Base-by-base conservation (phyloP, 1,140 invertebrate genomes). In the Holotrichia oblita region DNA sequence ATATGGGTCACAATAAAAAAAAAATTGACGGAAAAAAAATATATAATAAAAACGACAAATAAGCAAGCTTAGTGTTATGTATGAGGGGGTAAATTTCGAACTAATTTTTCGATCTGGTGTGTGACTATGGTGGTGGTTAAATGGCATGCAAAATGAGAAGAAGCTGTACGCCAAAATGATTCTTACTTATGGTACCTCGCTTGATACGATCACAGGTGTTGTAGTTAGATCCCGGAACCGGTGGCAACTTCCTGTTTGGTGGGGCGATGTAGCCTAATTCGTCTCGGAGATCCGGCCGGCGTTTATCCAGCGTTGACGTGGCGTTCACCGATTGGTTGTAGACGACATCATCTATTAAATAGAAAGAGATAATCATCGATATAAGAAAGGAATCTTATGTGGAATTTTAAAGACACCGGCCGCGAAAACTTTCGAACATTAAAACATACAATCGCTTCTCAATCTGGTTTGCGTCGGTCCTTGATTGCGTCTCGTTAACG, bases 161-260 rank as follows among this genome's bases (percentile, higher is more conserved):
- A 14, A 9, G 61, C 61, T 14, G 75, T 55, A 20, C 41, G 44
- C 44, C 8, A 48, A 74, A 74, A 44, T 55, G 81, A 86, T 88
- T 91, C 94, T 95, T 92, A 95, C 94, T 94, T 91, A 95, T 93
- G 89, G 93, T 95, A 92, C 95, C 95, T 91, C 95, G 91, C 90
- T 97, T 97, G 89, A 97, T 96, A 83, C 95, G 91, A 89, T 97
- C 95, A 88, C 95, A 97, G 34, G 96, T 97, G 87, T 96, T 97
- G 88, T 97, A 97, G 87, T 96, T 96, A 17, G 95, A 96, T 78
- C 95, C 95, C 48, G 95, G 96, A 2, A 97, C 95, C 10, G 95
- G 95, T 8, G 95, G 96, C 61, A 97, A 89, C 87, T 97, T 97
- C 79, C 96, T 90, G 86, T 97, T 97, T 42, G 96, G 96, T 40